Evolutionary conservation across 1,140 invertebrate genomes (phyloP), one percentile per base, ranked within the genome.

Genomic region (Phocides pigmalion): DNA sequence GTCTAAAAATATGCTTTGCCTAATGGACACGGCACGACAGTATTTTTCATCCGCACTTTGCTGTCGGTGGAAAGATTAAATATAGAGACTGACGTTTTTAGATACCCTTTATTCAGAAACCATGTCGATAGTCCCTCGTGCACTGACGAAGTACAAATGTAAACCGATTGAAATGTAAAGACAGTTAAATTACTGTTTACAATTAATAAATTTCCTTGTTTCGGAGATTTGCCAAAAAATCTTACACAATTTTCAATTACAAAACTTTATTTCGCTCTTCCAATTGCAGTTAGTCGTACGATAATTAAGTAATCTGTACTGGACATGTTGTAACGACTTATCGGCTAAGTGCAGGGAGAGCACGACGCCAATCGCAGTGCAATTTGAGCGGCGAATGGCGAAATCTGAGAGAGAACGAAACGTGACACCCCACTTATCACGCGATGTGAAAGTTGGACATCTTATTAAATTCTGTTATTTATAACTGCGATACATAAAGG

Each of bases 1-100:
- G 79, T 77, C 82, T 82, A 84, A 87, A 86, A 84, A 88, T 89
- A 89, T 79, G 78, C 74, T 87, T 85, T 80, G 73, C 72, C 82
- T 87, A 88, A 88, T 88, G 85, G 84, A 86, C 81, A 84, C 67
- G 74, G 68, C 82, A 84, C 80, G 84, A 86, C 79, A 81, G 70
- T 81, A 84, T 47, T 47, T 61, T 81, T 84, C 78, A 80, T 80
- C 72, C 71, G 65, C 72, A 70, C 73, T 81, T 73, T 74, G 65
- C 75, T 74, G 72, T 79, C 72, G 63, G 76, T 76, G 71, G 79
- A 76, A 77, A 84, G 77, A 87, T 87, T 84, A 88, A 90, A 84
- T 84, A 84, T 87, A 85, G 81, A 87, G 76, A 71, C 75, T 71
- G 79, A 76, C 85, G 69, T 80, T 86, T 87, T 87, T 86, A 87